phyloP scores from a whole-genome alignment of 1,140 invertebrate species.

The Bicyclus anynana region DNA sequence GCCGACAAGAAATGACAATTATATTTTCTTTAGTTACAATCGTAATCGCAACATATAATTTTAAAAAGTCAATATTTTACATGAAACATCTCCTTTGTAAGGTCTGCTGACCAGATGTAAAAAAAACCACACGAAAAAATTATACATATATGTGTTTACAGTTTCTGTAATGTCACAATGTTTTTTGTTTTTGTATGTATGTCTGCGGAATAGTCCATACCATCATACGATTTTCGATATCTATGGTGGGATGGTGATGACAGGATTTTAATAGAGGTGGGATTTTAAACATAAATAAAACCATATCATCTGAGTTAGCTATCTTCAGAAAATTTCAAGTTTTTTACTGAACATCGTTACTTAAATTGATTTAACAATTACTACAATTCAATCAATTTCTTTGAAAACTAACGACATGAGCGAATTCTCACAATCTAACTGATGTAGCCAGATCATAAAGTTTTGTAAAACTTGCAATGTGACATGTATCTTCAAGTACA shows the following conservation, averaged over 20 bases:
- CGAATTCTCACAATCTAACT: too few relatives aligned
- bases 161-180: constrained; percentile 8
- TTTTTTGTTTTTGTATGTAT: constrained; percentile 27
- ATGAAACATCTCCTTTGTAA: not conserved
- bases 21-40: too few relatives aligned
- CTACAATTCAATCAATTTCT: too few relatives aligned
- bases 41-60: too few relatives aligned
- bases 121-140: constrained; percentile 4
- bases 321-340: not conserved
- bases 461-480: too few relatives aligned
- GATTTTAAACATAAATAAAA: constrained; percentile 6
- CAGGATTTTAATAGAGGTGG: constrained; percentile 12
- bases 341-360: not conserved
- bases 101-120: constrained; percentile 39
- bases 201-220: constrained; percentile 42
- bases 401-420: too few relatives aligned
- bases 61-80: too few relatives aligned
- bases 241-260: constrained; percentile 54
- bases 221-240: constrained; percentile 55
- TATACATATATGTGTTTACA: constrained; percentile 6
- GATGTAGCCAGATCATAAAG: too few relatives aligned
- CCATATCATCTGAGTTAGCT: not conserved
- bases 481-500: too few relatives aligned
- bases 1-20: too few relatives aligned
- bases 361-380: too few relatives aligned